Evolutionary conservation across 2,113 vertebrate species (phyloP).

Genomic region (Ranitomeya imitator): DNA sequence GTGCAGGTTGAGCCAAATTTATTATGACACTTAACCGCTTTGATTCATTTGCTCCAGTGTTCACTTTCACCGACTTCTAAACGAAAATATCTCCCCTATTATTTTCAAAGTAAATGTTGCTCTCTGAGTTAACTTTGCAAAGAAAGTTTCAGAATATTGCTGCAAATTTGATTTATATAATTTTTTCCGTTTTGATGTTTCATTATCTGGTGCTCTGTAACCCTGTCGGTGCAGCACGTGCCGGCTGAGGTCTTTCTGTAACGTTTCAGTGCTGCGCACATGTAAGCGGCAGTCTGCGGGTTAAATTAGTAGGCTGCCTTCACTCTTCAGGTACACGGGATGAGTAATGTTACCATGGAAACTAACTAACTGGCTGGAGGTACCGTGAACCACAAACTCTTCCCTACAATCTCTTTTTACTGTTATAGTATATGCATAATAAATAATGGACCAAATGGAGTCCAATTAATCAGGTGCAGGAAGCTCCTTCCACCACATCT

Average conservation of each 20-base stretch:
- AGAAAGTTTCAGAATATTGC: not conserved
- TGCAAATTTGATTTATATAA: not conserved
- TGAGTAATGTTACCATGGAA: slow-evolving; percentile 52
- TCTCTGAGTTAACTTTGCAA: not conserved
- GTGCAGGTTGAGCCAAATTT: no score
- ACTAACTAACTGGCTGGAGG: slow-evolving; percentile 46
- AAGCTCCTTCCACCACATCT: not conserved
- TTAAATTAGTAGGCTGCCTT: slow-evolving; percentile 37
- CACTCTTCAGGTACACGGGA: slow-evolving; percentile 47
- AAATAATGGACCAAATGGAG: slow-evolving; percentile 7
- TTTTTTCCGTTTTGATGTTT: not conserved
- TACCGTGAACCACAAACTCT: slow-evolving; percentile 45
- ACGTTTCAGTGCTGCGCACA: not conserved
- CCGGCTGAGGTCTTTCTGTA: not conserved
- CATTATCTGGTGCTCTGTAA: not conserved
- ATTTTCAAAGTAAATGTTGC: no score
- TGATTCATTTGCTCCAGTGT: no score
- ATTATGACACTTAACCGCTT: no score
- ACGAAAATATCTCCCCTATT: no score
- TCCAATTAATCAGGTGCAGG: not conserved
- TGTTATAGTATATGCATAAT: slow-evolving; percentile 14
- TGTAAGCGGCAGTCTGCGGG: slow-evolving; percentile 6
- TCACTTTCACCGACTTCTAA: no score
- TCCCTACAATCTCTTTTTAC: not conserved
- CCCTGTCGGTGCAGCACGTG: no score